Percentiles rank a stretch among this genome's conserved stretches.
Conservation (phyloP, 1,140 invertebrate genomes). For the Zaprionus taronus region DNA sequence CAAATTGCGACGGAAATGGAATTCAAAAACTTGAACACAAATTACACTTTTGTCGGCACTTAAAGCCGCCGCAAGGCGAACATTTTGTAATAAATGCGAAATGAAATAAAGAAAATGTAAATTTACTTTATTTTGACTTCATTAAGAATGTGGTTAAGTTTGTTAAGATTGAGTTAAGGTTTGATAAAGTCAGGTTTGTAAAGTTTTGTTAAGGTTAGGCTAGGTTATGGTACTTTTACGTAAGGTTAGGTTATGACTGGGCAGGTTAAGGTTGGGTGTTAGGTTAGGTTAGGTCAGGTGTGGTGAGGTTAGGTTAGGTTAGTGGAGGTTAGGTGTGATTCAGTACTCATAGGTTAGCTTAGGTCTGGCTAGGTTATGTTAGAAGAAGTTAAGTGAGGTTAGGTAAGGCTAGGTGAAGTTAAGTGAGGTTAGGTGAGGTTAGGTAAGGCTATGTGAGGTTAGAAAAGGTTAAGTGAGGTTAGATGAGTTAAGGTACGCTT, state of each 20-base stretch:
- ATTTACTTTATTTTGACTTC: conserved; percentile 1
- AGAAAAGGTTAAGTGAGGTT: background rate
- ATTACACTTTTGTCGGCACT: conserved; percentile 2
- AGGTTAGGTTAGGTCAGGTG: background rate
- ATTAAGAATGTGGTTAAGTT: background rate
- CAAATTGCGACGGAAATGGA: conserved; percentile 22
- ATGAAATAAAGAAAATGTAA: background rate
- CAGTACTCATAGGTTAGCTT: background rate
- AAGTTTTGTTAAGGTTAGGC: background rate
- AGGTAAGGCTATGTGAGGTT: background rate
- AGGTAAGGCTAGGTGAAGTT: background rate
- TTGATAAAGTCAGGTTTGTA: background rate
- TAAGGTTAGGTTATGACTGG: background rate
- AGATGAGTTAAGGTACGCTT: background rate
- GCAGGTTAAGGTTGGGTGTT: background rate
- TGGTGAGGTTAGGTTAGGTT: background rate
- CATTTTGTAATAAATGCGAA: background rate
- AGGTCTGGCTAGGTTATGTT: background rate
- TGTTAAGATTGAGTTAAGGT: background rate
- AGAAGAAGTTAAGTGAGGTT: background rate
- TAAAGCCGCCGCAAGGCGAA: background rate
- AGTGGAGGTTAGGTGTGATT: background rate
- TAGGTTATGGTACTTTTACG: background rate
- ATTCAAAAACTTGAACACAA: conserved; percentile 25
- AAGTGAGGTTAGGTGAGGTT: background rate